These are phyloP conservation scores for Onychorhynchus coronatus DNA, from an alignment of 2,113 vertebrate species.

Conservation along the genomic window DNA sequence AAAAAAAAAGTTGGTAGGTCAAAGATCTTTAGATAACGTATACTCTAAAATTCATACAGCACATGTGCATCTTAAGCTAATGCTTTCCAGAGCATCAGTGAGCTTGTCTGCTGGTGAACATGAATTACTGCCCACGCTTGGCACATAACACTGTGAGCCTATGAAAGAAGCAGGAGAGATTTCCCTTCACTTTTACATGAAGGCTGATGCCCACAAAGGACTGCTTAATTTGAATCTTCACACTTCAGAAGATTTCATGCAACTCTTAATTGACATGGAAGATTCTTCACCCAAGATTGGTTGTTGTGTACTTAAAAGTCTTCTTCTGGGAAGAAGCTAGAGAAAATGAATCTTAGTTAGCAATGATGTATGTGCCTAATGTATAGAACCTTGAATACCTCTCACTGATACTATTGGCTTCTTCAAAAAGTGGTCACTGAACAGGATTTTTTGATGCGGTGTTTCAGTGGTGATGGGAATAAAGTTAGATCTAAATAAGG, in stretches of 20 bases:
- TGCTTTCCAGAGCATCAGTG: background rate
- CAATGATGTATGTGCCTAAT: background rate
- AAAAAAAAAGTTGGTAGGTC: background rate
- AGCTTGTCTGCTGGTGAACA: background rate
- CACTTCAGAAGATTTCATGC: background rate
- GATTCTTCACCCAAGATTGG: background rate
- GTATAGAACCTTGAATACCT: background rate
- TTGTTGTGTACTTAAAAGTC: background rate
- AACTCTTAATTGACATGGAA: background rate
- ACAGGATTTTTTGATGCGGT: background rate
- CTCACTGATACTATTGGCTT: background rate
- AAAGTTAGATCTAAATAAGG: background rate
- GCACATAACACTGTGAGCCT: background rate
- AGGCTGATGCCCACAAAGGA: background rate
- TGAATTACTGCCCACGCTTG: background rate
- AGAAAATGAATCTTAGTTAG: background rate
- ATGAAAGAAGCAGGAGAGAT: background rate
- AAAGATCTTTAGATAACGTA: background rate
- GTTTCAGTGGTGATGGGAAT: background rate
- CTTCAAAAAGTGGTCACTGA: background rate
- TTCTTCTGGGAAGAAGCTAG: background rate
- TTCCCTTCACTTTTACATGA: background rate
- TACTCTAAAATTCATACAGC: background rate
- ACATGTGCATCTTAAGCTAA: background rate
- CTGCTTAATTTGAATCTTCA: background rate